Percentiles rank a stretch among this genome's conserved stretches.
Conservation (phyloP, 2,888 invertebrate species). For the Agrochola litura region DNA sequence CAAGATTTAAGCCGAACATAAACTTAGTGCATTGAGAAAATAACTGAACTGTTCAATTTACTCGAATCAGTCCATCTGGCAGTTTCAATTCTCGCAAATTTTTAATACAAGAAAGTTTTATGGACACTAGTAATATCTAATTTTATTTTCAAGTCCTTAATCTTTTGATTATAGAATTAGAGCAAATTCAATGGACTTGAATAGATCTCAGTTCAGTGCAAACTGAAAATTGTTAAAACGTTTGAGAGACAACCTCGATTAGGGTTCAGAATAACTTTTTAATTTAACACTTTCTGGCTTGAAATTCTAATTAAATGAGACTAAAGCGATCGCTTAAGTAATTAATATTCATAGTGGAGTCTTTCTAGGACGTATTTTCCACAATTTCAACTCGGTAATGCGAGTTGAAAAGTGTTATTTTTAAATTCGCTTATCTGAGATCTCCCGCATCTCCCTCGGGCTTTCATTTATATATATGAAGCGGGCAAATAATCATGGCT, state of each 20-base stretch:
- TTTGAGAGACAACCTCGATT: slow-evolving; percentile 53
- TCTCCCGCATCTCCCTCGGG: slow-evolving; percentile 31
- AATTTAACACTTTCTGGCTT: slow-evolving; percentile 55
- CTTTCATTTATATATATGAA: slow-evolving; percentile 38
- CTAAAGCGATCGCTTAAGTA: slow-evolving; percentile 57
- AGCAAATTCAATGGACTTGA: slow-evolving; percentile 41
- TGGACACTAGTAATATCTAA: slow-evolving; percentile 16
- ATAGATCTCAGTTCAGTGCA: slow-evolving; percentile 29
- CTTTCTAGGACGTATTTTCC: slow-evolving; percentile 48
- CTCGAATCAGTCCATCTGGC: slow-evolving; percentile 44
- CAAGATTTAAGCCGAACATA: slow-evolving; percentile 60
- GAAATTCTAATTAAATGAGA: slow-evolving; percentile 60
- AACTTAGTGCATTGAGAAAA: slow-evolving; percentile 60
- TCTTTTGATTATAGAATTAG: slow-evolving; percentile 23
- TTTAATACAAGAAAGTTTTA: slow-evolving; percentile 50
- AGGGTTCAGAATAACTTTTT: slow-evolving; percentile 53
- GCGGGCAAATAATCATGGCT: slow-evolving; percentile 30
- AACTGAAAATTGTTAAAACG: slow-evolving; percentile 43
- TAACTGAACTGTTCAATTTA: slow-evolving; percentile 52
- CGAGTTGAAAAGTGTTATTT: slow-evolving; percentile 51
- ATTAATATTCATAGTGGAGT: slow-evolving; percentile 63
- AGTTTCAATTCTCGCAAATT: slow-evolving; percentile 37
- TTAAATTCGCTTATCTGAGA: slow-evolving; percentile 51
- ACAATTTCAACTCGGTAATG: slow-evolving; percentile 51
- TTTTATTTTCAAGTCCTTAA: slow-evolving; percentile 28